Conservation (phyloP, 2,113 vertebrate genomes). For the Regulus satrapa region DNA sequence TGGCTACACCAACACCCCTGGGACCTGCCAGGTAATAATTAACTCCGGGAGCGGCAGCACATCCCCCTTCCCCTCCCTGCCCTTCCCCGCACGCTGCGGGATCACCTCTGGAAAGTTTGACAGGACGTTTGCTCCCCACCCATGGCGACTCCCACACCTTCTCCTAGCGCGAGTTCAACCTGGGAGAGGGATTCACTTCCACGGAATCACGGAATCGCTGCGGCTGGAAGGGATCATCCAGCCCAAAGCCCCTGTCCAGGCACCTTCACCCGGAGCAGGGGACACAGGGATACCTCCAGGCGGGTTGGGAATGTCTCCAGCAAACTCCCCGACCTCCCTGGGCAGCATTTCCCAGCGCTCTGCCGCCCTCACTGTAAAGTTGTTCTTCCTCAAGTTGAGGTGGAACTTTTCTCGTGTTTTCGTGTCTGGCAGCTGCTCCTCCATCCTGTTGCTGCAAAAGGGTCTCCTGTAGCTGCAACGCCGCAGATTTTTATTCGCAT, state of each 20-base stretch:
- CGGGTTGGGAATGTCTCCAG: background rate
- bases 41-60: background rate
- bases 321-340: background rate
- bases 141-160: background rate
- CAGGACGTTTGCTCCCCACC: constrained; percentile 5
- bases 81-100: background rate
- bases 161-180: background rate
- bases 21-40: background rate
- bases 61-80: background rate
- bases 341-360: background rate
- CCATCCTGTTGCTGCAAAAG: background rate
- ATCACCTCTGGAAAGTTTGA: constrained; percentile 43
- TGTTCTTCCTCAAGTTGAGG: background rate
- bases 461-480: too few relatives aligned
- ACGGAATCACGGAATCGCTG: background rate
- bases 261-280: background rate
- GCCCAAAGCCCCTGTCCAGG: background rate
- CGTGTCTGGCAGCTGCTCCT: background rate
- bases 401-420: background rate
- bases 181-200: background rate
- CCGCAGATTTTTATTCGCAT: background rate
- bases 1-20: background rate
- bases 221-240: background rate
- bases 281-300: background rate
- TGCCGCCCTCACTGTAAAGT: background rate